Conservation (phyloP, 1,140 invertebrate species). For the Macrobrachium rosenbergii region DNA sequence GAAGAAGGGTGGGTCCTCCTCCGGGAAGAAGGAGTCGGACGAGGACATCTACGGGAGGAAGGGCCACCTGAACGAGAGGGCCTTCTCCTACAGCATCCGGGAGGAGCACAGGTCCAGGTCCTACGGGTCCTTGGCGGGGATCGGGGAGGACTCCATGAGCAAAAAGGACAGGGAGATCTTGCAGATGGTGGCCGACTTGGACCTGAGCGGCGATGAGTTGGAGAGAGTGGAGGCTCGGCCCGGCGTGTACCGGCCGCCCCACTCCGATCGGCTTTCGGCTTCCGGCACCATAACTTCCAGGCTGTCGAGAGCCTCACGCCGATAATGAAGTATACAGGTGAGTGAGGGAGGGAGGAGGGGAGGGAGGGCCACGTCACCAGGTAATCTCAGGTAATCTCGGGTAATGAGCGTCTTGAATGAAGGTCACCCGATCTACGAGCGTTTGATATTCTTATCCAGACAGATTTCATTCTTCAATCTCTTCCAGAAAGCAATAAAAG, state of each 20-base stretch:
- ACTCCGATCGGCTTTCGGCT: conserved; percentile 48
- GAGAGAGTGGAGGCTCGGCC: conserved; percentile 73
- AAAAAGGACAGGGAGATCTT: conserved; percentile 79
- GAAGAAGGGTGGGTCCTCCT: conserved; percentile 38
- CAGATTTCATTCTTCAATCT: too few species aligned
- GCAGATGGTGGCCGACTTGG: conserved; percentile 89
- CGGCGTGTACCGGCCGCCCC: conserved; percentile 66
- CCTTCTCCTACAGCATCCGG: conserved; percentile 93
- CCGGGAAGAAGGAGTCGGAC: conserved; percentile 66
- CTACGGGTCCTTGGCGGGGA: conserved; percentile 88
- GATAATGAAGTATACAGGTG: conserved; percentile 23
- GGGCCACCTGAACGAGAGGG: conserved; percentile 91
- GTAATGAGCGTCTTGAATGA: background rate
- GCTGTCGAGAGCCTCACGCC: conserved; percentile 58
- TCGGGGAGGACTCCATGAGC: conserved; percentile 76
- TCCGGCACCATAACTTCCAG: conserved; percentile 60
- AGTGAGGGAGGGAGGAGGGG: background rate
- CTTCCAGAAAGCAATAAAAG: too few species aligned
- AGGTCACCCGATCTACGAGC: background rate
- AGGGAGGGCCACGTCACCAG: too few species aligned
- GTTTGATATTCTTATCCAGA: too few species aligned
- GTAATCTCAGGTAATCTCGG: too few species aligned
- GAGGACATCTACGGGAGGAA: conserved; percentile 84
- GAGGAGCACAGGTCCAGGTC: conserved; percentile 92
- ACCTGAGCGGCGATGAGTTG: conserved; percentile 82